Percentiles rank a stretch among this genome's conserved stretches.
phyloP scores from a whole-genome alignment of 2,888 invertebrate genomes.

The Bombylius major region DNA sequence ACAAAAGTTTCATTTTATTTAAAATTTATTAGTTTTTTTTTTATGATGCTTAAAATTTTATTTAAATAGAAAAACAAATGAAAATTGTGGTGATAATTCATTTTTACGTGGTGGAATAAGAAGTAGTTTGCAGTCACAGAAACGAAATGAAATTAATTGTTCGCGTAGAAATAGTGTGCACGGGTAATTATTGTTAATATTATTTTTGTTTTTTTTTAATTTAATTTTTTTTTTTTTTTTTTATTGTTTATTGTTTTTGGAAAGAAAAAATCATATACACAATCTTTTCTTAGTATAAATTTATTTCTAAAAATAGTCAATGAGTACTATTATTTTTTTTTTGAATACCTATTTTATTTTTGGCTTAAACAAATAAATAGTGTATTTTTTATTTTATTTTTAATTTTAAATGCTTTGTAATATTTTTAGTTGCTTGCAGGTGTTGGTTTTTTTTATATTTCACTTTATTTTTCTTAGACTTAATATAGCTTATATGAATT shows the following conservation, averaged over 20 bases:
- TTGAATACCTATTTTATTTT: not conserved
- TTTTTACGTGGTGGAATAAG: constrained; percentile 47
- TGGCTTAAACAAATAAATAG: not conserved
- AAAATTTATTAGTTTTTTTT: constrained; percentile 16
- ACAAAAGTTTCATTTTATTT: too few species aligned
- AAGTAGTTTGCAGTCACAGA: constrained; percentile 42
- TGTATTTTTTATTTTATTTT: not conserved
- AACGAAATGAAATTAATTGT: constrained; percentile 33
- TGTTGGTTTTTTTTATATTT: too few species aligned
- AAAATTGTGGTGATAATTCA: constrained; percentile 43
- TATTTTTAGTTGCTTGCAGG: too few species aligned
- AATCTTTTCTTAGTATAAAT: not conserved
- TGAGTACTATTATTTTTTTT: not conserved
- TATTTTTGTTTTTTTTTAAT: constrained; percentile 5
- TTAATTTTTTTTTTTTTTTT: constrained; percentile 10
- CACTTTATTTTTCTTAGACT: too few species aligned
- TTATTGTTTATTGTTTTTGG: not conserved
- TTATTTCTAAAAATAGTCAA: too few species aligned
- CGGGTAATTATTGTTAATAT: constrained; percentile 33
- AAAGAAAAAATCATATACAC: not conserved
- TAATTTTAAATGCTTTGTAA: not conserved
- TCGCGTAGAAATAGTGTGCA: constrained; percentile 50
- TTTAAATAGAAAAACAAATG: constrained; percentile 34
- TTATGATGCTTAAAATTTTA: constrained; percentile 14
- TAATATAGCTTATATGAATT: too few species aligned